These are phyloP conservation scores for Poeciliopsis prolifica DNA, from an alignment of 2,113 vertebrate species.

Conservation along the genomic window DNA sequence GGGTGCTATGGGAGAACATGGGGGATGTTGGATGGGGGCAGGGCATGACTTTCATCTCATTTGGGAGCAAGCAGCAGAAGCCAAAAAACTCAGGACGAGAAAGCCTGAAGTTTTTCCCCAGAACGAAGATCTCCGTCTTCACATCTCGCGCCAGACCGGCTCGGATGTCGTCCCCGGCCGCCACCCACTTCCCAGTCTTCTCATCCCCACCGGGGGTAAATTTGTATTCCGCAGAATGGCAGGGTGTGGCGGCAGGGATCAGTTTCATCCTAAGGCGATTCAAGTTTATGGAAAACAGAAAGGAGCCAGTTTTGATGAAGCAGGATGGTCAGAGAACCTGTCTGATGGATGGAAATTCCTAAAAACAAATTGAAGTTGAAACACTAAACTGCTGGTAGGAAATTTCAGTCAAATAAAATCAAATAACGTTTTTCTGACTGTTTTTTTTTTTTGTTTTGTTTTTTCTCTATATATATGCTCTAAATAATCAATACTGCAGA, in stretches of 20 bases:
- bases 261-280: conserved; percentile 1
- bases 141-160: conserved; percentile 58
- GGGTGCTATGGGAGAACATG: conserved; percentile 17
- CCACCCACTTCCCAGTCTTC: conserved; percentile 16
- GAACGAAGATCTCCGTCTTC: conserved; percentile 43
- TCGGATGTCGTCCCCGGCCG: background rate
- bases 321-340: background rate
- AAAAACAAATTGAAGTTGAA: too few relatives aligned
- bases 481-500: too few relatives aligned
- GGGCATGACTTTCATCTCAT: conserved; percentile 67
- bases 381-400: too few relatives aligned
- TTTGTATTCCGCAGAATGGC: conserved; percentile 46
- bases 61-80: conserved; percentile 37
- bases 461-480: too few relatives aligned
- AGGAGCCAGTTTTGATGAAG: background rate
- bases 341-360: background rate
- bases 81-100: conserved; percentile 21
- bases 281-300: background rate
- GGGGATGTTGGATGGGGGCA: conserved; percentile 55
- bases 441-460: too few relatives aligned
- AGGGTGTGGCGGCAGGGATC: conserved; percentile 61
- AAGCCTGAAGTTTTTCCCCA: conserved; percentile 29
- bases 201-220: conserved; percentile 42
- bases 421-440: too few relatives aligned
- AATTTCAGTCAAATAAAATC: too few relatives aligned